Base-by-base conservation (phyloP, 1,140 invertebrate genomes). In the Spodoptera frugiperda region DNA sequence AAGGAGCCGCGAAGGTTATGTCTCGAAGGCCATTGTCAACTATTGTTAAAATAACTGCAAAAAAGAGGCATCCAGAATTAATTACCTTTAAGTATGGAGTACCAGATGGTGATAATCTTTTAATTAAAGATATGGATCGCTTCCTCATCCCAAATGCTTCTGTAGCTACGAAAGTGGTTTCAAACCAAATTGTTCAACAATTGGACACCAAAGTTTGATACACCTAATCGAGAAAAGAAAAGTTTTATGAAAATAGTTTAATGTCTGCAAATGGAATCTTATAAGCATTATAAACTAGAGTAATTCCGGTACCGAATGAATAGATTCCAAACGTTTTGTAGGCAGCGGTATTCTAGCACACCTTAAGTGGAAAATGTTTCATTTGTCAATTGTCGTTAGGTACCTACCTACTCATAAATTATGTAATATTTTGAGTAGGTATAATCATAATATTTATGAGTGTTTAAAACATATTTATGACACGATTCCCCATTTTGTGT, bases 41-140 rank as follows among this genome's bases (percentile, higher is more conserved):
- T 49, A 98, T 99, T 83, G 97, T 99, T 12, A 99, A 98, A 95
- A 99, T 99, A 76, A 99, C 98, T 0, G 98, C 98, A 10, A 98
- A 98, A 89, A 98, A 99, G 90, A 96, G 97, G 72, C 96, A 98
- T 92, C 98, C 98, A 0, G 98, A 99, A 91, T 93, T 99, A 76
- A 99, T 99, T 77, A 99, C 98, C 3, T 99, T 99, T 89, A 99
- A 99, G 91, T 98, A 98, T 88, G 98, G 98, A 14, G 95, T 96
- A 33, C 96, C 96, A 59, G 95, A 96, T 85, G 97, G 96, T 33
- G 97, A 97, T 76, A 96, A 96, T 21, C 92, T 97, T 63, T 94
- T 96, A 33, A 97, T 98, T 67, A 94, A 93, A 83, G 98, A 98
- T 91, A 97, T 98, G 96, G 98, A 99, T 94, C 96, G 97, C 79